phyloP scores from a whole-genome alignment of 2,888 invertebrate species.

The Andrena chrysosceles region DNA sequence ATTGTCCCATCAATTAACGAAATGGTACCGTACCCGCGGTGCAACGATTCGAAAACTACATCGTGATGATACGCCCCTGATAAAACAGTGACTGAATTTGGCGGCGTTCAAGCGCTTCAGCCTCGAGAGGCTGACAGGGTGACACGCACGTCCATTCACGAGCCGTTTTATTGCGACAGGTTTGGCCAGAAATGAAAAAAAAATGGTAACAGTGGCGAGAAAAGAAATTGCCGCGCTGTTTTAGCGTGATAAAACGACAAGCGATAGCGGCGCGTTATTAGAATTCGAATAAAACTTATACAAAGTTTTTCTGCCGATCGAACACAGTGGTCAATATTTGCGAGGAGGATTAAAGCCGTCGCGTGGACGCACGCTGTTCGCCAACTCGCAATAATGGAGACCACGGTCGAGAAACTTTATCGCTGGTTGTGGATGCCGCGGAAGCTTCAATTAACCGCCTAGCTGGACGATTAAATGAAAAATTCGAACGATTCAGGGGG shows the following conservation, averaged over 20 bases:
- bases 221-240: slow-evolving; percentile 43
- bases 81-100: neutral
- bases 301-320: neutral
- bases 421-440: slow-evolving; percentile 16
- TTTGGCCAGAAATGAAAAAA: slow-evolving; percentile 38
- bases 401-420: neutral
- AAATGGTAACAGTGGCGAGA: slow-evolving; percentile 47
- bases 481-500: slow-evolving; percentile 14
- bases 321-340: slow-evolving; percentile 9
- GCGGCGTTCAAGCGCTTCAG: slow-evolving; percentile 21
- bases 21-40: slow-evolving; percentile 15
- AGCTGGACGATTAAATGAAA: slow-evolving; percentile 21
- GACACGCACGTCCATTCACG: slow-evolving; percentile 46
- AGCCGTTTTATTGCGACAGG: slow-evolving; percentile 66
- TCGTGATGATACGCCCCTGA: slow-evolving; percentile 9
- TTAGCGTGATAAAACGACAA: slow-evolving; percentile 56
- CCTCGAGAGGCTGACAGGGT: slow-evolving; percentile 32
- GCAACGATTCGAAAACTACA: slow-evolving; percentile 34
- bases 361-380: neutral
- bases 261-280: slow-evolving; percentile 47
- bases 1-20: slow-evolving; percentile 38
- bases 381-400: neutral
- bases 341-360: slow-evolving; percentile 22
- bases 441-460: slow-evolving; percentile 17
- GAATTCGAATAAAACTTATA: slow-evolving; percentile 14